These are phyloP conservation scores for Cuniculus paca DNA, from an alignment of 2,797 vertebrate genomes.

Conservation along the genomic window DNA sequence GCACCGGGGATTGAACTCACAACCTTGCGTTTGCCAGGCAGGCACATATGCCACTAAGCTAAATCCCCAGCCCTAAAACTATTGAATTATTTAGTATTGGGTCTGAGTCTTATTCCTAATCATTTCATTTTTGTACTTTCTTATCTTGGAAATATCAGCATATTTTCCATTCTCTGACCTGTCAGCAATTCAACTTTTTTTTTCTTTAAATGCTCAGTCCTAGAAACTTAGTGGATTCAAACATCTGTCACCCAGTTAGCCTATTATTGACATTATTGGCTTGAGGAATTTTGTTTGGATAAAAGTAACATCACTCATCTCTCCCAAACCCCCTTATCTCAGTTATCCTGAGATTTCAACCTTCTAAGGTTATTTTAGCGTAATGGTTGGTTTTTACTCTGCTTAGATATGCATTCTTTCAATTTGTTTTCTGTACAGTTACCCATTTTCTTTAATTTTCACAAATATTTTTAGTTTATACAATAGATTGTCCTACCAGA, in stretches of 20 bases:
- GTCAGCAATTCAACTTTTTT: background rate
- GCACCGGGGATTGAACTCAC: too few relatives aligned
- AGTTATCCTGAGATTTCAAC: background rate
- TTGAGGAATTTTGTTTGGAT: background rate
- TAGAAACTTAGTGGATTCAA: slow-evolving; percentile 1
- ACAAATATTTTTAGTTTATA: background rate
- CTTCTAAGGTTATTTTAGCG: background rate
- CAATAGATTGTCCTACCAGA: background rate
- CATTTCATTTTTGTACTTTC: background rate
- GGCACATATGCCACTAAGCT: too few relatives aligned
- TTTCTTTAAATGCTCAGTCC: background rate
- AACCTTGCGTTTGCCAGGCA: too few relatives aligned
- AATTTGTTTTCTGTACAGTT: background rate
- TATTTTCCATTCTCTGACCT: slow-evolving; percentile 12
- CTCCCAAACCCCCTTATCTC: background rate
- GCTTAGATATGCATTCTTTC: background rate
- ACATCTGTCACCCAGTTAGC: background rate
- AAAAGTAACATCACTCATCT: background rate
- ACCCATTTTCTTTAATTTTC: slow-evolving; percentile 27
- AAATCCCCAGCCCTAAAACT: too few relatives aligned
- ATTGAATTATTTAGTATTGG: background rate
- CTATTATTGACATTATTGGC: background rate
- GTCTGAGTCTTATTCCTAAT: slow-evolving; percentile 11
- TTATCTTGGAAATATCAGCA: background rate
- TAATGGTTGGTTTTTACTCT: background rate